Evolutionary conservation across 2,888 invertebrate genomes (phyloP).

Genomic region (Parascotia fuliginaria): DNA sequence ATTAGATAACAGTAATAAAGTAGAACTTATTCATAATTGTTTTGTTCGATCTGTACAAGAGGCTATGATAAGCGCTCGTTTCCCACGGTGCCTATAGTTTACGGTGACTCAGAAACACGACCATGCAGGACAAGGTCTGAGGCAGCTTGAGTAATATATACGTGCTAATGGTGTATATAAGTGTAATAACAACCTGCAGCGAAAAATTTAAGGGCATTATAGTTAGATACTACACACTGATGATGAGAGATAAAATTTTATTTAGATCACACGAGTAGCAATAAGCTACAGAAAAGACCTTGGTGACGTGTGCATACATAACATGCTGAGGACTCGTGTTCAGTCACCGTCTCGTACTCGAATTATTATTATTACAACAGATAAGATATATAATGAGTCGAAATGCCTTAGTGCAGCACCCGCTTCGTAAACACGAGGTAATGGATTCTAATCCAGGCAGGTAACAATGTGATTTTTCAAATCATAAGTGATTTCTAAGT

Average conservation of each 20-base stretch:
- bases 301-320: too few species aligned
- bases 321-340: too few species aligned
- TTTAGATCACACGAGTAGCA: neutral
- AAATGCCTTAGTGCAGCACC: too few species aligned
- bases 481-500: too few species aligned
- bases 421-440: too few species aligned
- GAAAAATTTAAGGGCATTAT: slow-evolving; percentile 59
- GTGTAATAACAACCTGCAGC: slow-evolving; percentile 46
- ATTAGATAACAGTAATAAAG: slow-evolving; percentile 27
- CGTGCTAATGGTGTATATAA: slow-evolving; percentile 74
- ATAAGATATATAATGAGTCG: too few species aligned
- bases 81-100: slow-evolving; percentile 64
- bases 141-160: slow-evolving; percentile 61
- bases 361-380: too few species aligned
- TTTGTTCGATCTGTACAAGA: slow-evolving; percentile 49
- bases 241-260: slow-evolving; percentile 28
- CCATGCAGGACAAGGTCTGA: slow-evolving; percentile 64
- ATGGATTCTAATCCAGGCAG: too few species aligned
- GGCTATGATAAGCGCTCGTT: slow-evolving; percentile 48
- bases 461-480: too few species aligned
- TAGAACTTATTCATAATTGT: slow-evolving; percentile 40
- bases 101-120: slow-evolving; percentile 63
- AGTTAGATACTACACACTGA: slow-evolving; percentile 45
- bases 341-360: too few species aligned
- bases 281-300: neutral